These are phyloP conservation scores for Nesoenas mayeri DNA, from an alignment of 2,113 vertebrate species.

Conservation along the genomic window DNA sequence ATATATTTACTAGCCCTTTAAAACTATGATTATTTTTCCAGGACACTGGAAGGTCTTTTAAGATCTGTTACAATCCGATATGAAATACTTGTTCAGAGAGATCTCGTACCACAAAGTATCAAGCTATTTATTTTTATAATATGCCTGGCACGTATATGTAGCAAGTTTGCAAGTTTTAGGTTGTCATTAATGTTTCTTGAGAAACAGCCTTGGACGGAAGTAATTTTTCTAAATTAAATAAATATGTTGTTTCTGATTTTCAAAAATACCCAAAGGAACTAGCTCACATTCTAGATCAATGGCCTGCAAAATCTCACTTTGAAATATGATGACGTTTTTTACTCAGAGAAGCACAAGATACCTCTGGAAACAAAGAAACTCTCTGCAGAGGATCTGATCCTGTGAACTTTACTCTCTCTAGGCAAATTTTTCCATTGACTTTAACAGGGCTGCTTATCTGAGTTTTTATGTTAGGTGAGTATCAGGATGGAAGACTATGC, in stretches of 20 bases:
- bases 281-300: conserved; percentile 46
- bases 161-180: neutral
- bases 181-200: conserved; percentile 11
- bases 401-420: neutral
- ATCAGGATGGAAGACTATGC: neutral
- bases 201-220: conserved; percentile 21
- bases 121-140: neutral
- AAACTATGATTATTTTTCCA: conserved; percentile 37
- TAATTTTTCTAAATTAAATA: conserved; percentile 61
- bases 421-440: neutral
- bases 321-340: conserved; percentile 24
- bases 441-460: neutral
- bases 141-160: neutral
- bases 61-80: neutral
- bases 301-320: conserved; percentile 55
- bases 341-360: neutral
- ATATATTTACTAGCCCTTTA: conserved; percentile 15
- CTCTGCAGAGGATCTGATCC: neutral
- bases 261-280: conserved; percentile 28
- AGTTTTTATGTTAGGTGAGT: neutral
- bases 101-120: conserved; percentile 3
- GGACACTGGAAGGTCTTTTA: neutral
- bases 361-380: neutral
- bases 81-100: neutral
- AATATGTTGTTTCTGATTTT: conserved; percentile 47